Conservation (phyloP, 2,113 vertebrate species). For the Thalassoma bifasciatum region DNA sequence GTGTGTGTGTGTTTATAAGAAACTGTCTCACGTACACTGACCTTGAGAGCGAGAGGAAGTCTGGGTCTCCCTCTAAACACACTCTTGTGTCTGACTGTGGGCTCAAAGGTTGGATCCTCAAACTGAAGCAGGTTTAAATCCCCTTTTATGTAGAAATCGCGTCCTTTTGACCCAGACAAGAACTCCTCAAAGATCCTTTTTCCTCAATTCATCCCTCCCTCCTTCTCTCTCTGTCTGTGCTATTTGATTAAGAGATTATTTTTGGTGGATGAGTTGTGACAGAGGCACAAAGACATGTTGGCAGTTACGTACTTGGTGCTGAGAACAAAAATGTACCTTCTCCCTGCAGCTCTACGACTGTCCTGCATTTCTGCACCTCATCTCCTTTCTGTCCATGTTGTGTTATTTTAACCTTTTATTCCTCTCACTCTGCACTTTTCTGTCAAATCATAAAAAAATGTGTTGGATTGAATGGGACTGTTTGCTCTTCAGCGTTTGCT, state of each 20-base stretch:
- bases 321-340: not conserved
- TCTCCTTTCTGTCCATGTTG: not conserved
- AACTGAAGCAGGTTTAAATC: no score
- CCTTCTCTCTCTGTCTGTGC: not conserved
- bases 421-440: not conserved
- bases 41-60: no score
- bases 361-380: no score
- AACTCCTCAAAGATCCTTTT: no score
- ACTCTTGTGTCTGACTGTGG: no score
- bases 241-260: slow-evolving; percentile 4
- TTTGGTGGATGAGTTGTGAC: slow-evolving; percentile 20
- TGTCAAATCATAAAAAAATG: not conserved
- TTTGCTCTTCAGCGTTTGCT: not conserved
- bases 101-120: no score
- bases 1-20: no score
- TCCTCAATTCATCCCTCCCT: not conserved
- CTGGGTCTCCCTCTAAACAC: no score
- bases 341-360: not conserved
- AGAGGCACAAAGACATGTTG: slow-evolving; percentile 11
- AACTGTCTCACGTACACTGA: no score
- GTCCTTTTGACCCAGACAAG: no score
- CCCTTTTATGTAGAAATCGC: no score
- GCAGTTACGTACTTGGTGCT: slow-evolving; percentile 19
- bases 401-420: not conserved
- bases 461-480: not conserved